Evolutionary conservation across 35 echinoderm and acorn worm genomes (phyloP).

Genomic region (Nesometra sesokonis): DNA sequence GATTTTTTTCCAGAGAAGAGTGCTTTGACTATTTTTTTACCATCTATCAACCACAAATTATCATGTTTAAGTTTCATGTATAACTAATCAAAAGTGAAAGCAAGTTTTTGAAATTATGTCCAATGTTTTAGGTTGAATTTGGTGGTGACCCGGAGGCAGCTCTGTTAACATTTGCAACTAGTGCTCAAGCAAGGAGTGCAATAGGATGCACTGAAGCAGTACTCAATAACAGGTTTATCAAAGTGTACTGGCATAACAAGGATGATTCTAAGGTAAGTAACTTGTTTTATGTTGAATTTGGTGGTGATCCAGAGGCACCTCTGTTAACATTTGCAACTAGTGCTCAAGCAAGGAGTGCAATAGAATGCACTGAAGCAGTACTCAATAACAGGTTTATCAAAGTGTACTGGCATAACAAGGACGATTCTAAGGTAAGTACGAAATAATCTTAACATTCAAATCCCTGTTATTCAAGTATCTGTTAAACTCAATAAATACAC

Average conservation of each 20-base stretch:
- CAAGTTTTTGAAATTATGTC: not conserved
- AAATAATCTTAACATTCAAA: too few relatives aligned
- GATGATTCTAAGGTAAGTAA: constrained; percentile 12
- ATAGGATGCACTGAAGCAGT: constrained; percentile 72
- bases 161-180: constrained; percentile 64
- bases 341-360: constrained; percentile 67
- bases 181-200: constrained; percentile 69
- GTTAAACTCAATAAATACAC: too few relatives aligned
- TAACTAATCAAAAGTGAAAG: too few relatives aligned
- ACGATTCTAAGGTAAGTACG: constrained; percentile 8
- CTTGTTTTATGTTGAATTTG: constrained; percentile 69
- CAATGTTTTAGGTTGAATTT: constrained; percentile 59
- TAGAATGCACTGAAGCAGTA: constrained; percentile 67
- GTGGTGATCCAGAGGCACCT: constrained; percentile 61
- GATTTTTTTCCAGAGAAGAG: too few relatives aligned
- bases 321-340: constrained; percentile 72
- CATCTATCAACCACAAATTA: too few relatives aligned
- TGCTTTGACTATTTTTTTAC: too few relatives aligned
- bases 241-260: constrained; percentile 79
- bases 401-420: constrained; percentile 76
- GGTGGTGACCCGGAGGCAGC: constrained; percentile 66
- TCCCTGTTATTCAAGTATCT: too few relatives aligned
- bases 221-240: constrained; percentile 91
- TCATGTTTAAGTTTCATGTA: too few relatives aligned
- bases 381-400: constrained; percentile 95